A percentile compares a stretch with the other conserved stretches of the same genome.
phyloP scores from a whole-genome alignment of 2,888 invertebrate genomes.

The Philereme vetulata region DNA sequence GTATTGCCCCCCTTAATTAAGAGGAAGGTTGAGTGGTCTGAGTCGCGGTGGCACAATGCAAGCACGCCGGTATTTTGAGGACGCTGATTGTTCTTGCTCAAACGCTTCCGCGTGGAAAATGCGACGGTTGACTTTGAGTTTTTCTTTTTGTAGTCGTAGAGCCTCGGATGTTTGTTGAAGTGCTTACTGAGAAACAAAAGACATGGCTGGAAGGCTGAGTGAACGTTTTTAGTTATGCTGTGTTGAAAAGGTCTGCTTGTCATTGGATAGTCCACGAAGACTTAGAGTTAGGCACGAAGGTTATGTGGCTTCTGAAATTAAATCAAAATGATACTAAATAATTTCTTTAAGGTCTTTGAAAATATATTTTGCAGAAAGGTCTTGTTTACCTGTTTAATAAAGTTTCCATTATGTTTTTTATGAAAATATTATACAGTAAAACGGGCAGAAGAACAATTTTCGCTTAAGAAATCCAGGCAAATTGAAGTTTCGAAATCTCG shows the following conservation, averaged over 20 bases:
- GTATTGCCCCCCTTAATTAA: constrained; percentile 79
- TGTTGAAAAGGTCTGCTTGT: no score
- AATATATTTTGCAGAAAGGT: no score
- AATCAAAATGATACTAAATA: no score
- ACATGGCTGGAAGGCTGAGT: neutral
- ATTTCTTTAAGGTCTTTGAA: no score
- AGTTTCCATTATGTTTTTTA: no score
- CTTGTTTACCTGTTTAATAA: no score
- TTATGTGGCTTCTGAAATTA: neutral
- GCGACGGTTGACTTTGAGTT: constrained; percentile 44
- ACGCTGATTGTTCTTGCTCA: constrained; percentile 60
- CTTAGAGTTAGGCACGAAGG: no score
- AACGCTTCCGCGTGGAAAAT: constrained; percentile 61
- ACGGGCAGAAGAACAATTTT: no score
- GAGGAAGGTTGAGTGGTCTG: constrained; percentile 73
- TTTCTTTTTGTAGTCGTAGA: constrained; percentile 26
- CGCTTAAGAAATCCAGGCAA: no score
- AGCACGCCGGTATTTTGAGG: constrained; percentile 51
- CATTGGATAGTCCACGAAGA: no score
- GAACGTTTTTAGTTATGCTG: constrained; percentile 8
- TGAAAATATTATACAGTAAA: no score
- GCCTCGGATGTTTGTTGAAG: constrained; percentile 3
- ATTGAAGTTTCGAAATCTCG: no score
- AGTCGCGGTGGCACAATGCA: constrained; percentile 61
- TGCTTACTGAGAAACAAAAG: constrained; percentile 11